phyloP scores from a whole-genome alignment of 2,888 invertebrate genomes.

The Lagria hirta region DNA sequence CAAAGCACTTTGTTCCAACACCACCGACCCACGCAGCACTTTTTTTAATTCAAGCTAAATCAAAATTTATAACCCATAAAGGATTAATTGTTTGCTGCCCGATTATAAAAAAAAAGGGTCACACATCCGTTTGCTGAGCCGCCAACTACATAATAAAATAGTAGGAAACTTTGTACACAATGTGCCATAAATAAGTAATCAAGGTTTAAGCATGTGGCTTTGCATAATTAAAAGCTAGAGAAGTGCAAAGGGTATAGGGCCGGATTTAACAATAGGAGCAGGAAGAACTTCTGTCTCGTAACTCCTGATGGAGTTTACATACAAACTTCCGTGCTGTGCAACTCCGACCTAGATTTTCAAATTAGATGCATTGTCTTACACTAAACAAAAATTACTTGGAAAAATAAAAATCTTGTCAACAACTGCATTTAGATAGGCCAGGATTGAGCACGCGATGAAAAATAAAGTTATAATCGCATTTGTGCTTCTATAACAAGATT shows the following conservation, averaged over 20 bases:
- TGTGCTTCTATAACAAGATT: too few species aligned
- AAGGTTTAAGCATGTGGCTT: slow-evolving; percentile 36
- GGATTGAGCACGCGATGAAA: too few species aligned
- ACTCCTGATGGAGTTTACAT: slow-evolving; percentile 11
- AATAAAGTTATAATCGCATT: too few species aligned
- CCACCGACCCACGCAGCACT: too few species aligned
- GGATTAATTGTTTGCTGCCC: slow-evolving; percentile 14
- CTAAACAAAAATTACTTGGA: too few species aligned
- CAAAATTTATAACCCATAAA: slow-evolving; percentile 15
- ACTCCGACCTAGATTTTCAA: slow-evolving; percentile 11
- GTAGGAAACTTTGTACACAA: slow-evolving; percentile 36
- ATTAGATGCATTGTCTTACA: slow-evolving; percentile 14
- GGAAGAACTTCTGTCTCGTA: slow-evolving; percentile 13
- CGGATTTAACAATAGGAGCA: slow-evolving; percentile 14
- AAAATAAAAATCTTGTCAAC: too few species aligned
- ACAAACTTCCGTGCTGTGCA: slow-evolving; percentile 15
- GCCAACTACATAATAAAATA: slow-evolving; percentile 29
- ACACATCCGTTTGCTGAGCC: slow-evolving; percentile 20
- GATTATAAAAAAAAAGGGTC: slow-evolving; percentile 22
- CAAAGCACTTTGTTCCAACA: slow-evolving; percentile 5
- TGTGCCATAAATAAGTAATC: slow-evolving; percentile 42
- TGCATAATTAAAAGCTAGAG: slow-evolving; percentile 39
- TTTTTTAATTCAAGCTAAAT: slow-evolving; percentile 3
- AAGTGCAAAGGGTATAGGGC: slow-evolving; percentile 9
- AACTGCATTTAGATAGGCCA: too few species aligned